Evolutionary conservation across 2,113 vertebrate genomes (phyloP), one percentile per base, ranked within the genome.

Genomic region (Xiphorhynchus elegans): DNA sequence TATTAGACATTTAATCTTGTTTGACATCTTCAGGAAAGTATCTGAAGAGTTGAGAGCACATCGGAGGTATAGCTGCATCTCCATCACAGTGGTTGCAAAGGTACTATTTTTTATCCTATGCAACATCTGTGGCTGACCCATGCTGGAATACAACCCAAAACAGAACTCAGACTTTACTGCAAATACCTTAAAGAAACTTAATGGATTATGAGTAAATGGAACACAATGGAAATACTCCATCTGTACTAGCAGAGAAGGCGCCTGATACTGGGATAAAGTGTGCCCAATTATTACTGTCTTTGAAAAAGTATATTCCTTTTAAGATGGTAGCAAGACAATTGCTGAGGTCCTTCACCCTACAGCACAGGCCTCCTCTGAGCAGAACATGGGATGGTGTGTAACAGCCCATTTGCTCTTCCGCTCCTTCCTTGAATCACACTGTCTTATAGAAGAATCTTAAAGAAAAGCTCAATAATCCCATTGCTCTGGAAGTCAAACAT

Each of bases 381-480:
- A 53, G 26, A 17, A 24, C 3, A 1, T 1, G 2, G 33, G 13
- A 9, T 35, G 13, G 9, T 2, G 1, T 49, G 53, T 58, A 53
- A 21, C 31, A 63, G 18, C 19, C 9, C 9, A 37, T 14, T 24
- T 89, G 13, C 47, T 80, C 7, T 55, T 44, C 35, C 15, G 17
- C 49, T n/a, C 37, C 37, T 7, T 62, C 15, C 17, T 90, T 80
- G 17, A 47, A 35, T 69, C 26, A 28, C n/a, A 35, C 3, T 39
- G 23, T 42, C 17, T 67, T 75, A 12, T 13, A 75, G 17, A 67
- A 35, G 5, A 37, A 56, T 70, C 24, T 58, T 37, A 33, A 50
- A 78, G 19, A 44, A 70, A 66, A 44, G 0, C 17, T 29, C 17
- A 24, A 59, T 74, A 55, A 47, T 79, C 17, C 10, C 4, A 5